Percentiles rank a stretch among this genome's conserved stretches.
Conservation (phyloP, 92 coral and sea anemone species). For the Actinernus sp. region DNA sequence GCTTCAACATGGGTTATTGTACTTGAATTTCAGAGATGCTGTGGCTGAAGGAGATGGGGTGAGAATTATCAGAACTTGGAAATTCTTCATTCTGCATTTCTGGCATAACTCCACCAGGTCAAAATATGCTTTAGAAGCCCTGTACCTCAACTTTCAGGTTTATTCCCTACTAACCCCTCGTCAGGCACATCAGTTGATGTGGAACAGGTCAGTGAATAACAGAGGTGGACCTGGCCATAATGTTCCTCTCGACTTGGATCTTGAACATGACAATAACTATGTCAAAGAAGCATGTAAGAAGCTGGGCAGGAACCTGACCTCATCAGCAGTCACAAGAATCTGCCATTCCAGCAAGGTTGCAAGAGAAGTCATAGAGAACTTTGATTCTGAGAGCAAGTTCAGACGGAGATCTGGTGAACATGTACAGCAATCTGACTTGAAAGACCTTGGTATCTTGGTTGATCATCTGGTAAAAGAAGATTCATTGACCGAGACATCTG, state of each 20-base stretch:
- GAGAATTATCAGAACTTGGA: constrained; percentile 29
- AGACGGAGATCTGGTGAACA: constrained; percentile 33
- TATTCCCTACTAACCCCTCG: constrained; percentile 20
- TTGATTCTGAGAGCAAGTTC: constrained; percentile 4
- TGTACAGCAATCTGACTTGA: background rate
- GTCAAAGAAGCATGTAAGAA: constrained; percentile 35
- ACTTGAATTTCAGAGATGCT: constrained; percentile 22
- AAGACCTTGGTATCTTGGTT: constrained; percentile 6
- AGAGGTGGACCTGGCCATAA: constrained; percentile 27
- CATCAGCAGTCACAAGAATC: constrained; percentile 27
- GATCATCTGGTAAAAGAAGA: background rate
- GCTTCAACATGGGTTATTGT: constrained; percentile 14
- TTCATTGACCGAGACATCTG: background rate
- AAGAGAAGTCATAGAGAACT: constrained; percentile 21
- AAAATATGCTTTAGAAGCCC: constrained; percentile 32
- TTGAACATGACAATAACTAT: constrained; percentile 42
- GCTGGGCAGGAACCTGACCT: constrained; percentile 31
- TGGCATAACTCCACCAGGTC: background rate
- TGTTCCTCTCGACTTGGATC: constrained; percentile 35
- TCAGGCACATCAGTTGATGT: constrained; percentile 15
- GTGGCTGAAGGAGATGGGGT: constrained; percentile 31
- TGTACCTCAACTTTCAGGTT: constrained; percentile 16
- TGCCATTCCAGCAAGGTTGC: constrained; percentile 9
- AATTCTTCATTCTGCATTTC: constrained; percentile 26
- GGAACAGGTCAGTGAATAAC: constrained; percentile 41